These are phyloP conservation scores for Takifugu rubripes DNA, from an alignment of 2,797 vertebrate genomes.

Conservation along the genomic window DNA sequence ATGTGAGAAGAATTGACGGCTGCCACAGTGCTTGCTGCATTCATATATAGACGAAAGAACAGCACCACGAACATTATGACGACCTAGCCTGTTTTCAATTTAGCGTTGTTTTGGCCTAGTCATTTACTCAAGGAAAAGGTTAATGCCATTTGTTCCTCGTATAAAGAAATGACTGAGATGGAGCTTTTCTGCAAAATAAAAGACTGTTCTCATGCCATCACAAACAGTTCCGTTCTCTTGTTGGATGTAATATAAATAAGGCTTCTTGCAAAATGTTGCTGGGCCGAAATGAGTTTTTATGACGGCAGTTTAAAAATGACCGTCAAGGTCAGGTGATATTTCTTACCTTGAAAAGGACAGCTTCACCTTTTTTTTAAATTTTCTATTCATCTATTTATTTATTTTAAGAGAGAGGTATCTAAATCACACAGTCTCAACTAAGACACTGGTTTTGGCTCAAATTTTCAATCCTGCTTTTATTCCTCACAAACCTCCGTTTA, in stretches of 20 bases:
- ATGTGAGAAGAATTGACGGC: constrained; percentile 35
- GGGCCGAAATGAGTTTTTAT: constrained; percentile 9
- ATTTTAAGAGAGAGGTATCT: too few relatives aligned
- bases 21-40: constrained; percentile 6
- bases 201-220: background rate
- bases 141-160: constrained; percentile 24
- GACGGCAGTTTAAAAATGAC: constrained; percentile 5
- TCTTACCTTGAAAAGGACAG: background rate
- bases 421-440: too few relatives aligned
- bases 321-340: constrained; percentile 2
- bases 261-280: background rate
- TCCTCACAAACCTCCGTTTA: background rate
- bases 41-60: constrained; percentile 3
- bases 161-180: constrained; percentile 19
- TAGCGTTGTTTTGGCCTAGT: constrained; percentile 11
- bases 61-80: constrained; percentile 14
- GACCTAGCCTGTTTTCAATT: constrained; percentile 13
- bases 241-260: constrained; percentile 9
- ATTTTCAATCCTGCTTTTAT: too few relatives aligned
- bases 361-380: too few relatives aligned
- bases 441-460: too few relatives aligned
- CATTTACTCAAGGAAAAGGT: constrained; percentile 36
- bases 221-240: constrained; percentile 1
- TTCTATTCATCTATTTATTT: too few relatives aligned
- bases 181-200: constrained; percentile 19